These are phyloP conservation scores for Drosophila hamatofila DNA, from an alignment of 2,888 invertebrate species.

Conservation along the genomic window DNA sequence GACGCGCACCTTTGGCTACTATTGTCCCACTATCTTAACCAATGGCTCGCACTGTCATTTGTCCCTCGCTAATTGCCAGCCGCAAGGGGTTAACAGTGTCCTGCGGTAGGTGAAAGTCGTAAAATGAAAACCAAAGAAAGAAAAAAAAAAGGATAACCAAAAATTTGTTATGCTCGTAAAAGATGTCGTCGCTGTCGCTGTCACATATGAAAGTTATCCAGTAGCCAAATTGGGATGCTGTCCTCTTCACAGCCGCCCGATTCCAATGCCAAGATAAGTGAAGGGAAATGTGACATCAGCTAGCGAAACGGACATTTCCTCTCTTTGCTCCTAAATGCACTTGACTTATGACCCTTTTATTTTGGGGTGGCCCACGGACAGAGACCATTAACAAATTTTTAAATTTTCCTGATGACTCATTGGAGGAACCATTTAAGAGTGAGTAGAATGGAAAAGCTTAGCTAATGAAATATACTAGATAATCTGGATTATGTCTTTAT, in stretches of 20 bases:
- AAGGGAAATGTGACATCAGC: constrained; percentile 16
- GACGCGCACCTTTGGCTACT: constrained; percentile 38
- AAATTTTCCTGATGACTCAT: constrained; percentile 10
- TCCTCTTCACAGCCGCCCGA: constrained; percentile 17
- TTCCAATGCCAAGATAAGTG: constrained; percentile 35
- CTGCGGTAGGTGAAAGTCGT: constrained; percentile 78
- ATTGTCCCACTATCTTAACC: constrained; percentile 13
- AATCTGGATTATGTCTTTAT: too few species aligned
- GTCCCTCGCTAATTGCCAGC: constrained; percentile 56
- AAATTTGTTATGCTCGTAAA: constrained; percentile 66
- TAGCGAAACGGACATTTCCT: constrained; percentile 16
- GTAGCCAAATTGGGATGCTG: constrained; percentile 26
- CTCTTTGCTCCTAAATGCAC: constrained; percentile 8
- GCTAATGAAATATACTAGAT: too few species aligned
- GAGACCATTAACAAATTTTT: constrained; percentile 17
- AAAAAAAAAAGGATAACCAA: constrained; percentile 7
- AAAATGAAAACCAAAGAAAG: constrained; percentile 36
- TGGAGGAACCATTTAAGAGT: too few species aligned
- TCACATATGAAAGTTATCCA: constrained; percentile 37
- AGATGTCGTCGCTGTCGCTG: constrained; percentile 34
- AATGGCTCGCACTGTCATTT: constrained; percentile 19
- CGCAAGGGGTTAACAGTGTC: constrained; percentile 65
- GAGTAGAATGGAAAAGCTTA: too few species aligned
- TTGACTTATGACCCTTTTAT: constrained; percentile 21
- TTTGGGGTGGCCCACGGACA: constrained; percentile 27